Evolutionary conservation across 2,113 vertebrate genomes (phyloP).

Genomic region (Arothron firmamentum): DNA sequence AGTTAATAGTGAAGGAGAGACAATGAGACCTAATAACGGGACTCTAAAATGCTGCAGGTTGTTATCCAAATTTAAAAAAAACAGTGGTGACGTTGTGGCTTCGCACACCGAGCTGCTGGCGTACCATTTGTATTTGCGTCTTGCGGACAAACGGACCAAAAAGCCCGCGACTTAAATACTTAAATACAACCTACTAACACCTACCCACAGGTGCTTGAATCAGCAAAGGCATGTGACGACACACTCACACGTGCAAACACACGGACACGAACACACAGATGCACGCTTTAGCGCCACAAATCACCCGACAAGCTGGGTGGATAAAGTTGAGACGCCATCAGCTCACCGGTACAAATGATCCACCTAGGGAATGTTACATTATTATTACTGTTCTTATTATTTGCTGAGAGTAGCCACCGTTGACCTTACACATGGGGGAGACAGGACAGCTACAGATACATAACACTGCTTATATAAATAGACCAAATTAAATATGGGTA

Average conservation of each 20-base stretch:
- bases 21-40: conserved; percentile 63
- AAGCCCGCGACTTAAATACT: conserved; percentile 51
- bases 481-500: conserved; percentile 78
- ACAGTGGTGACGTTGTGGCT: conserved; percentile 19
- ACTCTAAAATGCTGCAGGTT: conserved; percentile 51
- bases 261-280: conserved; percentile 20
- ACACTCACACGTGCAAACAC: conserved; percentile 24
- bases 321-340: conserved; percentile 40
- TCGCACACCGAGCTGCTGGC: conserved; percentile 45
- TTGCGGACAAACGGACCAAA: conserved; percentile 24
- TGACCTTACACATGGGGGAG: conserved; percentile 54
- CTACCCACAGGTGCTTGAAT: conserved; percentile 27
- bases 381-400: conserved; percentile 41
- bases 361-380: conserved; percentile 73
- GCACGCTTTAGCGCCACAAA: conserved; percentile 39
- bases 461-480: conserved; percentile 83
- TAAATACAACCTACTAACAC: conserved; percentile 50
- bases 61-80: conserved; percentile 40
- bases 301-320: conserved; percentile 34
- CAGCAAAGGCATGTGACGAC: conserved; percentile 28
- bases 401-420: conserved; percentile 45
- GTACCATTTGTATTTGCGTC: conserved; percentile 58
- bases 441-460: conserved; percentile 51
- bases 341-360: conserved; percentile 52
- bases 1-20: conserved; percentile 75